Conservation (phyloP, 2,113 vertebrate genomes). For the Mastomys coucha region DNA sequence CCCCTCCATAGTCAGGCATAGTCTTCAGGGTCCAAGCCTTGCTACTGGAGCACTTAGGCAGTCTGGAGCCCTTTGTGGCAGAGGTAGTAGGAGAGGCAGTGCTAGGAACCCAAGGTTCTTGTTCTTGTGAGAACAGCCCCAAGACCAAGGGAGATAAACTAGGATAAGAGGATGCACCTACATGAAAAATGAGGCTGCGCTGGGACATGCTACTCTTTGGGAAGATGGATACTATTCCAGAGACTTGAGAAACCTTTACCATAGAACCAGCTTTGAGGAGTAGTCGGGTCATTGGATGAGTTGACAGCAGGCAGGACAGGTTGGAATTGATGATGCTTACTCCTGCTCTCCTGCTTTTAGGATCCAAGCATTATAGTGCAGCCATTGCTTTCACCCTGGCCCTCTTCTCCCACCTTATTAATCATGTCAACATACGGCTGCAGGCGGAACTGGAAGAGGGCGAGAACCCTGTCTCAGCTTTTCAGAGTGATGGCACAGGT, state of each 20-base stretch:
- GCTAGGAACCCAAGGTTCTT: neutral
- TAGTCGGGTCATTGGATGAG: neutral
- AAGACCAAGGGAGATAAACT: neutral
- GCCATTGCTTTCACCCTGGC: slow-evolving; percentile 98
- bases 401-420: slow-evolving; percentile 98
- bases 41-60: neutral
- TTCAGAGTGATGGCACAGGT: slow-evolving; percentile 90
- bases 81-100: neutral
- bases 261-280: neutral
- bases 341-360: slow-evolving; percentile 83
- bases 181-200: neutral
- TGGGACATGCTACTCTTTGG: neutral
- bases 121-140: neutral
- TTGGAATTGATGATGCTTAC: neutral
- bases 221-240: neutral
- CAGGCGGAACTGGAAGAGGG: slow-evolving; percentile 97
- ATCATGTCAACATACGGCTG: slow-evolving; percentile 98
- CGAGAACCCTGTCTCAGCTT: slow-evolving; percentile 92
- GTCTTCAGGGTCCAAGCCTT: neutral
- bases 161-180: neutral
- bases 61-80: neutral
- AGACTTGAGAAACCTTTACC: neutral
- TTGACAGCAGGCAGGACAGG: neutral
- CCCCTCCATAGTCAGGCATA: neutral
- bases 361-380: slow-evolving; percentile 97